Evolutionary conservation across 2,113 vertebrate genomes (phyloP), one percentile per base, ranked within the genome.

Genomic region (Microcebus ravelobensis): DNA sequence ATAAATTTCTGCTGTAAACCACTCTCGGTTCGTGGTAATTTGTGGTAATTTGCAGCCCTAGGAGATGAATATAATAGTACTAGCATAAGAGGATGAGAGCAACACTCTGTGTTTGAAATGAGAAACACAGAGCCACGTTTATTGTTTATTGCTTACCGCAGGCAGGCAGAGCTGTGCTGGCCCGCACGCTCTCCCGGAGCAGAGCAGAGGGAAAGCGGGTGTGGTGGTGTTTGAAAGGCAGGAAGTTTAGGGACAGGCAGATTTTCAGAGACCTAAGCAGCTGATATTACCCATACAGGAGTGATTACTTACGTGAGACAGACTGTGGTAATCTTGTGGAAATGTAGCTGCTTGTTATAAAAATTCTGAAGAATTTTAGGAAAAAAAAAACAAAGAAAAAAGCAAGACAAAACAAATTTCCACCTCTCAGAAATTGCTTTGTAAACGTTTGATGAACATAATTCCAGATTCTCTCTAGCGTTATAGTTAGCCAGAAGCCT

Each of bases 351-450:
- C 55, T 87, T 36, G 29, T 70, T 50, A 90, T 17, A 86, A 95
- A 91, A 45, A 42, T 36, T 29, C 67, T 13, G 80, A 34, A 63
- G 57, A 63, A 68, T 88, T 90, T 91, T 90, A 81, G 77, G 42
- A 42, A n/a, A 90, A 90, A 73, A 6, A 73, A 15, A 48, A 48
- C 6, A 29, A 31, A 83, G 31, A 61, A 74, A 63, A 36, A 86
- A 52, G 12, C 17, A 42, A 65, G 55, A 18, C 36, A 57, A 89
- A 91, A 36, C 11, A 81, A 59, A 20, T 48, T 76, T 55, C 27
- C 3, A 15, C 29, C 21, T 76, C 59, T 82, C 67, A 77, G 95
- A 83, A 93, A 82, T 29, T 36, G 12, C 55, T 91, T 57, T 81
- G 67, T n/a, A 31, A 55, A 63, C 20, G 36, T 25, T 88, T 50